A percentile compares a stretch with the other conserved stretches of the same genome.
These are phyloP conservation scores for Neodiprion lecontei DNA, from an alignment of 1,140 invertebrate genomes.

Conservation along the genomic window DNA sequence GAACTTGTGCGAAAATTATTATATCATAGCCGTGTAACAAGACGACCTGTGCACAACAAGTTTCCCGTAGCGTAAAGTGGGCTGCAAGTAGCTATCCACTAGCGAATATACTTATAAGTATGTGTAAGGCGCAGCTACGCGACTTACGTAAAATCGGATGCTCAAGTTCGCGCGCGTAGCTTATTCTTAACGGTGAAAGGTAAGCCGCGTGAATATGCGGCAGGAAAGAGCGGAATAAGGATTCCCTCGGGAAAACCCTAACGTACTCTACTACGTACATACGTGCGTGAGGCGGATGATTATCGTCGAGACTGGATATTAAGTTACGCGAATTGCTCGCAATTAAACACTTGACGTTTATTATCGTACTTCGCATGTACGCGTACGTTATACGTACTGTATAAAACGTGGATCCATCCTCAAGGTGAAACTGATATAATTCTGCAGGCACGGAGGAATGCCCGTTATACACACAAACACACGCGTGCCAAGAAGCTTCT, in stretches of 20 bases:
- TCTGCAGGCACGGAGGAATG: no score
- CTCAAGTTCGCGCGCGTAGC: background rate
- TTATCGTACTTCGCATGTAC: background rate
- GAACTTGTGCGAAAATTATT: no score
- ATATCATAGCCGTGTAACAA: no score
- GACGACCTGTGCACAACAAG: no score
- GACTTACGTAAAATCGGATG: background rate
- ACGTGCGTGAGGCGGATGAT: no score
- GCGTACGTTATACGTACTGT: background rate
- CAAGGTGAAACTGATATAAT: background rate
- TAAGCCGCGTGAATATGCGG: background rate
- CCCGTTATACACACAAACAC: no score
- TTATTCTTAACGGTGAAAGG: background rate
- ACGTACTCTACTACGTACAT: no score
- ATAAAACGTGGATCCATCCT: background rate
- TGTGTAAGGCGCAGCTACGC: no score
- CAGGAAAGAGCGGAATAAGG: background rate
- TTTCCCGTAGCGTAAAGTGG: no score
- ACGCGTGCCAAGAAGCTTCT: no score
- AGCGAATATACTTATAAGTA: no score
- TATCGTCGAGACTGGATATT: background rate
- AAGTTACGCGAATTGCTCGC: background rate
- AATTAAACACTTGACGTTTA: conserved; percentile 6
- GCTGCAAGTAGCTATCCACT: no score
- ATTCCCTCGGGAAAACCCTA: background rate